Evolutionary conservation across 2,797 vertebrate genomes (phyloP).

Genomic region (Tragelaphus oryx): DNA sequence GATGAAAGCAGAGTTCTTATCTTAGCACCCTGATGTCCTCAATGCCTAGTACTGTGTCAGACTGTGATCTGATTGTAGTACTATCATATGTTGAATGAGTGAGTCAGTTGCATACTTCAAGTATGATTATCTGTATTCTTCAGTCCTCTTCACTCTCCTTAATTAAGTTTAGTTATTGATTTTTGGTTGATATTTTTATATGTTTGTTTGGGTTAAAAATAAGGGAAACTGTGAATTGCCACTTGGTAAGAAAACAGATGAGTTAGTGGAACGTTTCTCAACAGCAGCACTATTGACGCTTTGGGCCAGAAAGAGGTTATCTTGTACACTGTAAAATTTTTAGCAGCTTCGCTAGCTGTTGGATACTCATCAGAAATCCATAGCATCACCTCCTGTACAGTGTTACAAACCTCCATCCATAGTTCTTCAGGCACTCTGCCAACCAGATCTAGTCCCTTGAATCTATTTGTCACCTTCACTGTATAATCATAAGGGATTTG

Average conservation of each 20-base stretch:
- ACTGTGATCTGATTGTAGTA: background rate
- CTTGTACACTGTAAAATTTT: background rate
- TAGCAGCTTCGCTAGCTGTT: background rate
- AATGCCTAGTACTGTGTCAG: background rate
- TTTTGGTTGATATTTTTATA: conserved; percentile 12
- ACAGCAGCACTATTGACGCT: background rate
- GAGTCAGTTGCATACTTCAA: background rate
- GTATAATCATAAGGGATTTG: background rate
- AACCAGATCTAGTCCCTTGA: background rate
- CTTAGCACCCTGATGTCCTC: background rate
- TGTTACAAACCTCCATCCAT: background rate
- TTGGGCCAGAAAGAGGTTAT: background rate
- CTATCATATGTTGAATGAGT: background rate
- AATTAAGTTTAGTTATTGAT: conserved; percentile 6
- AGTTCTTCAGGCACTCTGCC: background rate
- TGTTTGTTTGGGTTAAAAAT: background rate
- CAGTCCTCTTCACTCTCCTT: background rate
- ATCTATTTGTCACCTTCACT: background rate
- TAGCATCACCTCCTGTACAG: background rate
- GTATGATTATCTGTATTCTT: background rate
- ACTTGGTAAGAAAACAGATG: background rate
- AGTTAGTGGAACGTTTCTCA: background rate
- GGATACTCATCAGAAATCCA: background rate
- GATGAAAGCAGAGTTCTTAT: background rate
- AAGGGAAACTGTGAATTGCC: background rate